Conservation (phyloP, 1,140 invertebrate genomes). For the Spodoptera litura region DNA sequence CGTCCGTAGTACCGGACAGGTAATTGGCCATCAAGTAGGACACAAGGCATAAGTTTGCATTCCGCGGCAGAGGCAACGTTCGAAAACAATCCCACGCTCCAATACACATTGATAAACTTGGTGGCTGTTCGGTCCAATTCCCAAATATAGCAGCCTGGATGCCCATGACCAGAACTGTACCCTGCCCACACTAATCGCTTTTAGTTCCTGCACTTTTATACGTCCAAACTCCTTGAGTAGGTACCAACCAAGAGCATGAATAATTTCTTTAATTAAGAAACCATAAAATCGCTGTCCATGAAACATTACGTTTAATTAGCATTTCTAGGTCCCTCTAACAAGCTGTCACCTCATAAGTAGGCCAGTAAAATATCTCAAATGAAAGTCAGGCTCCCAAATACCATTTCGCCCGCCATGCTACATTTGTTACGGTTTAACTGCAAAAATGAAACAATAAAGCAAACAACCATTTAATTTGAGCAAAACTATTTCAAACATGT, state of each 20-base stretch:
- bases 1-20: conserved; percentile 31
- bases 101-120: conserved; percentile 69
- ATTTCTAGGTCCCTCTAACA: conserved; percentile 2
- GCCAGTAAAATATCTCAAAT: neutral
- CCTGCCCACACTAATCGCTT: conserved; percentile 34
- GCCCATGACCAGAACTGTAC: conserved; percentile 23
- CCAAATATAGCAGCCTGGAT: conserved; percentile 60
- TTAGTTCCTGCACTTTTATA: conserved; percentile 25
- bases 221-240: conserved; percentile 4
- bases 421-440: conserved; percentile 3
- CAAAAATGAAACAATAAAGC: neutral
- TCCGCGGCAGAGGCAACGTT: conserved; percentile 54
- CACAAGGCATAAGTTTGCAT: conserved; percentile 56
- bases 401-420: neutral
- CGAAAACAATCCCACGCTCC: conserved; percentile 73
- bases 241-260: neutral
- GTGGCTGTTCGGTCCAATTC: conserved; percentile 62
- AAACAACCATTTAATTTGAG: conserved; percentile 6
- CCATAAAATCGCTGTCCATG: neutral
- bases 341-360: no score
- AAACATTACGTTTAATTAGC: neutral
- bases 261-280: conserved; percentile 10
- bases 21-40: conserved; percentile 49
- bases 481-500: neutral
- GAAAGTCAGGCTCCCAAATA: neutral